Percentiles rank a stretch among this genome's conserved stretches.
Evolutionary conservation across 2,888 invertebrate species (phyloP).

Genomic region (Amphipyra berbera): DNA sequence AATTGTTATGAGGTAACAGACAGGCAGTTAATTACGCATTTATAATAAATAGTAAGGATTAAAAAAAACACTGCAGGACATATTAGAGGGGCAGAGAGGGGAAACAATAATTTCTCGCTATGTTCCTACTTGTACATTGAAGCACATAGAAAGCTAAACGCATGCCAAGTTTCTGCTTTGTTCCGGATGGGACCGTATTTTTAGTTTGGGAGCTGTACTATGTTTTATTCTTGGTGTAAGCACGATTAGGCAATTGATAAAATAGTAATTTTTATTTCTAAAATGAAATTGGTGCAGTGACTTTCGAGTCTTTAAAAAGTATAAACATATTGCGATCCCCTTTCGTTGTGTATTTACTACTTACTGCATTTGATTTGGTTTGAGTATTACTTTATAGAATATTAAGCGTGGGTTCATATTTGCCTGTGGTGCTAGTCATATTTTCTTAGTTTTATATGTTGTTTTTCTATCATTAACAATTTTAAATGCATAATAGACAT

Average conservation of each 20-base stretch:
- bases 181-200: too few relatives aligned
- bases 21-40: too few relatives aligned
- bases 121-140: too few relatives aligned
- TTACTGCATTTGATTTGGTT: conserved; percentile 60
- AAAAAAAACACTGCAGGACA: too few relatives aligned
- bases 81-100: too few relatives aligned
- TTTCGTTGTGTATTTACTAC: conserved; percentile 47
- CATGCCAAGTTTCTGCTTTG: too few relatives aligned
- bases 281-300: conserved; percentile 10
- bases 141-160: too few relatives aligned
- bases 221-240: conserved; percentile 37
- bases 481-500: conserved; percentile 30
- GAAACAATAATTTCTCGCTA: too few relatives aligned
- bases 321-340: conserved; percentile 4
- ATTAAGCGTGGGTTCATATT: conserved; percentile 46
- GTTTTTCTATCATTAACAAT: conserved; percentile 22
- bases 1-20: too few relatives aligned
- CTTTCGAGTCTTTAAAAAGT: conserved; percentile 4
- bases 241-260: conserved; percentile 18
- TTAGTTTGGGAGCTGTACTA: too few relatives aligned
- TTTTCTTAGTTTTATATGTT: conserved; percentile 47
- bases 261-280: conserved; percentile 3
- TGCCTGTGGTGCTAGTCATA: conserved; percentile 75
- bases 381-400: conserved; percentile 32
- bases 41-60: too few relatives aligned